A percentile compares a stretch with the other conserved stretches of the same genome.
Evolutionary conservation across 2,888 invertebrate genomes (phyloP).

Genomic region (Agriopis marginaria): DNA sequence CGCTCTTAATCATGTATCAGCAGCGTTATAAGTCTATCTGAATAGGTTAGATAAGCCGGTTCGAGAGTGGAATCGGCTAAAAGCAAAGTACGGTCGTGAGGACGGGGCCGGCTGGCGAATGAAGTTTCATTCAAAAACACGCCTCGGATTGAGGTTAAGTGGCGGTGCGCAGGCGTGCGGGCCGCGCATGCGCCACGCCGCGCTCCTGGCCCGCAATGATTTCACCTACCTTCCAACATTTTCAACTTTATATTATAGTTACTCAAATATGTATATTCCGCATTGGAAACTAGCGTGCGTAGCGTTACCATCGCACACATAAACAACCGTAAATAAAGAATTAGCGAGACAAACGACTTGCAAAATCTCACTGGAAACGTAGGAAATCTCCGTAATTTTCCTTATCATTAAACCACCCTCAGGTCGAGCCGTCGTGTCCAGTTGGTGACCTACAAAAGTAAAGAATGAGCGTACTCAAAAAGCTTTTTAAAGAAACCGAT

Average conservation of each 20-base stretch:
- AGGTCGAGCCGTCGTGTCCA: conserved; percentile 44
- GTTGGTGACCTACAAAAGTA: conserved; percentile 43
- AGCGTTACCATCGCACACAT: conserved; percentile 3
- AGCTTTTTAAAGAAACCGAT: conserved; percentile 49
- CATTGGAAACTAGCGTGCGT: conserved; percentile 24
- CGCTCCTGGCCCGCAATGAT: conserved; percentile 73
- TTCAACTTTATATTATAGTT: conserved; percentile 65
- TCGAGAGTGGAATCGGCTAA: conserved; percentile 64
- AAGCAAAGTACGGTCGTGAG: conserved; percentile 70
- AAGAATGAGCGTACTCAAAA: conserved; percentile 46
- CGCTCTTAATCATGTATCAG: conserved; percentile 32
- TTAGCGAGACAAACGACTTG: conserved; percentile 11
- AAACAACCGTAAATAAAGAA: conserved; percentile 6
- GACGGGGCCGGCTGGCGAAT: conserved; percentile 65
- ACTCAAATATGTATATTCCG: conserved; percentile 34
- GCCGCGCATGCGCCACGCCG: conserved; percentile 66
- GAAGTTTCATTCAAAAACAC: conserved; percentile 85
- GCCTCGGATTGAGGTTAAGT: conserved; percentile 83
- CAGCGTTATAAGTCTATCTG: conserved; percentile 35
- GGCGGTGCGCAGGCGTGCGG: conserved; percentile 75
- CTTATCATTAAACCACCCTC: conserved; percentile 37
- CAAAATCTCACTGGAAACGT: conserved; percentile 26
- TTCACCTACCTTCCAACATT: conserved; percentile 74
- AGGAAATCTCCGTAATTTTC: conserved; percentile 38
- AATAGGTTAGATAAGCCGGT: conserved; percentile 58